Percentiles rank a stretch among this genome's conserved stretches.
Conservation (phyloP, 2,113 vertebrate genomes). For the Caretta caretta region DNA sequence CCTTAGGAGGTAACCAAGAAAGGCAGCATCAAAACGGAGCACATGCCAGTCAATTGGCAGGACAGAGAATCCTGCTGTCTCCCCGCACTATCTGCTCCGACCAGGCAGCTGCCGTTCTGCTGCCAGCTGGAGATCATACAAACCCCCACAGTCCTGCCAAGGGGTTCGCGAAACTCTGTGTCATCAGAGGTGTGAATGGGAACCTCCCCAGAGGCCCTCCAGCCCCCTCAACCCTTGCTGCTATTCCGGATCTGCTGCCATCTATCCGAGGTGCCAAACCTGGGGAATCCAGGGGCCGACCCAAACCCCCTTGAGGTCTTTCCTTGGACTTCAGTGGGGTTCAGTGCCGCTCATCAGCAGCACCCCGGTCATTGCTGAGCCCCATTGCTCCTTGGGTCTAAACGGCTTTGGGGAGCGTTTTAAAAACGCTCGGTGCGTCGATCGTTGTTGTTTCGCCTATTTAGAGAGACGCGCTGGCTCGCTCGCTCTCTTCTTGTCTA, state of each 20-base stretch:
- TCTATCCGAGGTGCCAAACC: neutral
- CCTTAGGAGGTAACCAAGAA: neutral
- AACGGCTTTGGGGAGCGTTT: too few species aligned
- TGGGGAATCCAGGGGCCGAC: neutral
- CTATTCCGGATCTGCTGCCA: neutral
- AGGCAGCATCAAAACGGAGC: neutral
- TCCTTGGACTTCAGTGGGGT: neutral
- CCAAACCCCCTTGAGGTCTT: too few species aligned
- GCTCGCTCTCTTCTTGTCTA: neutral
- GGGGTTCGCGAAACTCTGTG: too few species aligned
- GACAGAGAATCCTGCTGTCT: neutral
- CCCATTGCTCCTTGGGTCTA: too few species aligned
- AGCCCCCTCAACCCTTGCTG: neutral
- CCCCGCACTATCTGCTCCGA: neutral
- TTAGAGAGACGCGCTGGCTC: neutral
- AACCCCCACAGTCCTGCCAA: neutral
- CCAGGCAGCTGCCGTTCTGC: neutral
- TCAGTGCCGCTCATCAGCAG: too few species aligned
- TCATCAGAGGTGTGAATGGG: neutral
- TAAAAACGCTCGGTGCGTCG: too few species aligned
- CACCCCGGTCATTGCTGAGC: too few species aligned
- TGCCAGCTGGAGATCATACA: neutral
- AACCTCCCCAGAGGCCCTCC: neutral
- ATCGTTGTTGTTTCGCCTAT: neutral
- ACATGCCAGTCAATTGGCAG: neutral